phyloP scores from a whole-genome alignment of 2,888 invertebrate species.

The Drosophila picticornis region DNA sequence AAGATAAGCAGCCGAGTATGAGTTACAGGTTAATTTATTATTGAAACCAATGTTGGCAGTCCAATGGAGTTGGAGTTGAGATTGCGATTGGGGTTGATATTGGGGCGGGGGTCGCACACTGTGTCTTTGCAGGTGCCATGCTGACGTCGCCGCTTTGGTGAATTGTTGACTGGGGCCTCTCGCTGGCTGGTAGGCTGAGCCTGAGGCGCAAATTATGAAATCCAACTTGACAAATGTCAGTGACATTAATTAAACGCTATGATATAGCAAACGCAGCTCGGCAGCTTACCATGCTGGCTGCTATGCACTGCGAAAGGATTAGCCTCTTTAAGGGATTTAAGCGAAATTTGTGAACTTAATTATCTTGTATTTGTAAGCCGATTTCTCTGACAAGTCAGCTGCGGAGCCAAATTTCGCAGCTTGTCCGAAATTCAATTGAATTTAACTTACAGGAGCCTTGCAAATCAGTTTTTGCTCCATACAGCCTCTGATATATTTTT shows the following conservation, averaged over 20 bases:
- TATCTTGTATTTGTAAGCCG: conserved; percentile 25
- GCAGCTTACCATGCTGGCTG: conserved; percentile 5
- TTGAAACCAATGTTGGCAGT: conserved; percentile 73
- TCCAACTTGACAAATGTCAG: conserved; percentile 73
- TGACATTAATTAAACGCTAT: conserved; percentile 76
- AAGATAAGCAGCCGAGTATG: conserved; percentile 63
- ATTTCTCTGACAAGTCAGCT: conserved; percentile 36
- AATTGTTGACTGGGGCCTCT: conserved; percentile 8
- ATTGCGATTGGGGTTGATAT: not conserved
- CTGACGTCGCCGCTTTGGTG: conserved; percentile 52
- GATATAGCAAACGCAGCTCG: conserved; percentile 48
- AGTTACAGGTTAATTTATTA: conserved; percentile 77
- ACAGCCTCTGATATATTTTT: conserved; percentile 5
- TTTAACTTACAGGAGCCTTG: conserved; percentile 51
- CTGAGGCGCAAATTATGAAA: conserved; percentile 70
- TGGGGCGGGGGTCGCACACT: not conserved
- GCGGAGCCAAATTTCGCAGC: conserved; percentile 4
- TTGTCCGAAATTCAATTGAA: conserved; percentile 52
- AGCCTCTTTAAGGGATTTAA: conserved; percentile 4
- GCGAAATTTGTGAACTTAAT: not conserved
- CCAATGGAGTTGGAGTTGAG: conserved; percentile 21
- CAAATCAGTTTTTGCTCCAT: conserved; percentile 33
- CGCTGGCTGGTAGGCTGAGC: conserved; percentile 17
- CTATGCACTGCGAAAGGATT: conserved; percentile 5
- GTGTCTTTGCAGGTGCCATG: conserved; percentile 50